Conservation (phyloP, 2,797 vertebrate genomes). For the Cirrhinus mrigala region DNA sequence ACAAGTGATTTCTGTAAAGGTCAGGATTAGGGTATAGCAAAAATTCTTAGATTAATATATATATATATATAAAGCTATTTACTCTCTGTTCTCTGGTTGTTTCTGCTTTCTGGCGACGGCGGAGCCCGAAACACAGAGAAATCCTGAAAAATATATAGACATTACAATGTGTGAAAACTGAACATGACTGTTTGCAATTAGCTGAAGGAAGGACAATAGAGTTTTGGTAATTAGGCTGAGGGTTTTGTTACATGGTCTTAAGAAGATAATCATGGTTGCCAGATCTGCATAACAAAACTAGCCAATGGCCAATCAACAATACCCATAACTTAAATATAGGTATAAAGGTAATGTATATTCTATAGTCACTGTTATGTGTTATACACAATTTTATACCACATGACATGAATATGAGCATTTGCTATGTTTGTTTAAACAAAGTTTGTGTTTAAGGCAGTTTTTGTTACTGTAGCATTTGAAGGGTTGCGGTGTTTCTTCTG, state of each 20-base stretch:
- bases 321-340: background rate
- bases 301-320: no score
- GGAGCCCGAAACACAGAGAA: background rate
- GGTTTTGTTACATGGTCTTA: background rate
- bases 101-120: conserved; percentile 1
- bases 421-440: background rate
- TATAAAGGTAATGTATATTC: background rate
- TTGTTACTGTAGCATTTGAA: conserved; percentile 2
- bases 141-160: conserved; percentile 8
- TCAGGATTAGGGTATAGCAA: background rate
- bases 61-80: no score
- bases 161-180: background rate
- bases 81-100: conserved; percentile 24
- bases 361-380: background rate
- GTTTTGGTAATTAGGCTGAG: background rate
- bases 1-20: background rate
- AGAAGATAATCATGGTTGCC: background rate
- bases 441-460: background rate
- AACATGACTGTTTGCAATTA: background rate
- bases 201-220: background rate
- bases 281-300: background rate
- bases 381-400: background rate
- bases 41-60: background rate
- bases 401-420: background rate
- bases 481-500: conserved; percentile 28